Evolutionary conservation across 2,797 vertebrate species (phyloP).

Genomic region (Notoglanidium macrostoma): DNA sequence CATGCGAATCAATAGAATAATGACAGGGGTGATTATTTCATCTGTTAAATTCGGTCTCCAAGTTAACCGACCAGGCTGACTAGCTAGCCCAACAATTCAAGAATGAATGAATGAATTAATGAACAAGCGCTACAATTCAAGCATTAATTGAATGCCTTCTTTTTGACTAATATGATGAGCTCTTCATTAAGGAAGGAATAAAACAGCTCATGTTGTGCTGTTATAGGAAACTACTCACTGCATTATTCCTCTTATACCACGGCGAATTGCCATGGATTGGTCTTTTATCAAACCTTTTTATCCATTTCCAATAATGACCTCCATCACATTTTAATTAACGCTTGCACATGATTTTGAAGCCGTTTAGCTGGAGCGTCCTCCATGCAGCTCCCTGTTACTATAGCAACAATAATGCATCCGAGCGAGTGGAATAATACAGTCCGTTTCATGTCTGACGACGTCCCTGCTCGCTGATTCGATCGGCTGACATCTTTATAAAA

Average conservation of each 20-base stretch:
- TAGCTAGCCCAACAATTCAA: no score
- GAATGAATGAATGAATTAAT: no score
- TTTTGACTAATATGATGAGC: not conserved
- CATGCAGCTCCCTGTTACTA: not conserved
- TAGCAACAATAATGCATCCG: not conserved
- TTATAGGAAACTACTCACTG: not conserved
- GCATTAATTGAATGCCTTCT: not conserved
- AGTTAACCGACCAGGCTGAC: not conserved
- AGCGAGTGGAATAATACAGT: not conserved
- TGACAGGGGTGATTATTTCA: not conserved
- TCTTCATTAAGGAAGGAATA: not conserved
- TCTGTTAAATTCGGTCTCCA: no score
- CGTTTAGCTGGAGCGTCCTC: not conserved
- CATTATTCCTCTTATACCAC: not conserved
- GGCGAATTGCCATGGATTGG: not conserved
- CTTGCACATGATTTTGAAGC: not conserved
- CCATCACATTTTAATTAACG: not conserved
- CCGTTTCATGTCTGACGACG: not conserved
- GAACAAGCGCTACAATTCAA: accelerated
- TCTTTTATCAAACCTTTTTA: not conserved
- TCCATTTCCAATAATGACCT: not conserved
- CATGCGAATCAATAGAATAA: not conserved
- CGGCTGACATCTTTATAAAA: not conserved
- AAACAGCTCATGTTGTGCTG: not conserved
- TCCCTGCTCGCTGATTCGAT: not conserved